phyloP scores from a whole-genome alignment of 2,888 invertebrate genomes.

The Branchipolynoe longqiensis region DNA sequence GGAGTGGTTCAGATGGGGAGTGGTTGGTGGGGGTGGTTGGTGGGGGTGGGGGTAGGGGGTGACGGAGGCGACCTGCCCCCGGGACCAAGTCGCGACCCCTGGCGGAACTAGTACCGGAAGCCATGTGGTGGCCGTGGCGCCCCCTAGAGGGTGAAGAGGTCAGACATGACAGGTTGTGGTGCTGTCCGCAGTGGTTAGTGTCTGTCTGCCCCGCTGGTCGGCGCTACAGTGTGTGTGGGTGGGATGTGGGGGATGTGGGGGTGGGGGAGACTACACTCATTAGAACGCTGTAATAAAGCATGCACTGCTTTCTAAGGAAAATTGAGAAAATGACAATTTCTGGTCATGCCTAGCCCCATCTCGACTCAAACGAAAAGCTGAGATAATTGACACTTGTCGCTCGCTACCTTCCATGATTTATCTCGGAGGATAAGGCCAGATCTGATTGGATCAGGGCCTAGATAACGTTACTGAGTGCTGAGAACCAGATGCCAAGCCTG shows the following conservation, averaged over 20 bases:
- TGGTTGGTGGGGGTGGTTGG: background rate
- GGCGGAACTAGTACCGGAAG: background rate
- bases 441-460: too few species aligned
- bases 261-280: background rate
- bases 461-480: too few species aligned
- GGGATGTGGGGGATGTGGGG: background rate
- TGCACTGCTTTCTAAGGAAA: background rate
- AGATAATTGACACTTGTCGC: too few species aligned
- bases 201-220: background rate
- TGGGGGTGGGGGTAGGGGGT: too few species aligned
- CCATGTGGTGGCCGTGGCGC: slow-evolving; percentile 4
- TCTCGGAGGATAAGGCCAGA: too few species aligned
- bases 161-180: background rate
- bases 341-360: too few species aligned
- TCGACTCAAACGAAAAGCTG: too few species aligned
- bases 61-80: slow-evolving; percentile 36
- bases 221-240: background rate
- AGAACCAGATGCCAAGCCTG: too few species aligned
- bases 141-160: slow-evolving; percentile 14
- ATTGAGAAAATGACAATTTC: too few species aligned
- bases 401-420: too few species aligned
- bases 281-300: background rate
- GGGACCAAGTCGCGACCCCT: slow-evolving; percentile 7
- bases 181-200: slow-evolving; percentile 33
- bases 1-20: slow-evolving; percentile 26